Evolutionary conservation across 2,113 vertebrate species (phyloP), one percentile per base, ranked within the genome.

Genomic region (Tautogolabrus adspersus): DNA sequence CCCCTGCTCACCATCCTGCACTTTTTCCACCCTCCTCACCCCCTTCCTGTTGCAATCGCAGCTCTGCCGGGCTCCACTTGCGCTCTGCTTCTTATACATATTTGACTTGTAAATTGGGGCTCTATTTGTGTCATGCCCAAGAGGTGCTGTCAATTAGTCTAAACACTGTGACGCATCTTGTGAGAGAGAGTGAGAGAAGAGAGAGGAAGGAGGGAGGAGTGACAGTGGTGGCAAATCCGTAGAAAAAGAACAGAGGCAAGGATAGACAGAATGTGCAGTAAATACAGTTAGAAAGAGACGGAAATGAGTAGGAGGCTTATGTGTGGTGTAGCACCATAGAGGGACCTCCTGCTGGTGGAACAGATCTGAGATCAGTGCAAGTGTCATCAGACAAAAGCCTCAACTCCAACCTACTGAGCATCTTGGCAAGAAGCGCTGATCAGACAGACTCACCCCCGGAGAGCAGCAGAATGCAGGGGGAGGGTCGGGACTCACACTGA

Each of bases 101-200:
- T 91, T 89, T 92, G 90, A 92, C 89, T 92, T 91, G 88, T 91
- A 92, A 91, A 93, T 91, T 83, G 70, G 44, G 77, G 56, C 88
- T 89, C 87, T 91, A 91, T 91, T 92, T 92, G 77, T 91, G 88
- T 91, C 84, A 82, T 89, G 87, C 90, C 88, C 84, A 86, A 82
- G 79, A 91, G 88, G 74, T 77, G 75, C 87, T 91, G 89, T 91
- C 90, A 91, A 91, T 91, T 90, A 89, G 82, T 74, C 67, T 87
- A 85, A 89, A 90, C 77, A 55, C 83, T 19, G 37, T 88, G 82
- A 87, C 72, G 19, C 79, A 81, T 76, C 79, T 65, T 81, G 62
- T 61, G 72, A 76, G 52, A 76, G 68, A 38, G 75, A 22, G 64
- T 1, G 56, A 61, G 72, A 42, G 59, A 23, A 40, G 22, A 19